Conservation (phyloP, 1,140 invertebrate genomes). For the Lordiphosa mommai region DNA sequence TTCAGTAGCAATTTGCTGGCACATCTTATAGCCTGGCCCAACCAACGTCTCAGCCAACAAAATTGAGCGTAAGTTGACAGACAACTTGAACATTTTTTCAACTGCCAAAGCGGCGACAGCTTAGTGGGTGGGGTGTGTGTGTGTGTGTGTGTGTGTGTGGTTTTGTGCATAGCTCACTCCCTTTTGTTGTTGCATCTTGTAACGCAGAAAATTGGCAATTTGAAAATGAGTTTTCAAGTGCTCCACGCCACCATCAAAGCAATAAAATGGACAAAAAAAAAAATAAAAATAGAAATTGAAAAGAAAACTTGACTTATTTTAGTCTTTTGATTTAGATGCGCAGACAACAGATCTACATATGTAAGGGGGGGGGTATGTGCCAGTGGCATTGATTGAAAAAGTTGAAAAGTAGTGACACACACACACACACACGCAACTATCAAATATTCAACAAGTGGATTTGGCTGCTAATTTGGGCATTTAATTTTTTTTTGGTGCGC, state of each 20-base stretch:
- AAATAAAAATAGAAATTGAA: background rate
- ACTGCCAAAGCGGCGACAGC: slow-evolving; percentile 14
- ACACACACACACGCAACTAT: background rate
- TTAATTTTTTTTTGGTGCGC: no score
- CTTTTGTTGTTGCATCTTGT: slow-evolving; percentile 5
- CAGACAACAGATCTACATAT: slow-evolving; percentile 1
- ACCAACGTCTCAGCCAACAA: slow-evolving; percentile 10
- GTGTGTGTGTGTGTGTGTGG: slow-evolving; percentile 5
- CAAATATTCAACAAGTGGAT: no score
- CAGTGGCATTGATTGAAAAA: slow-evolving; percentile 7
- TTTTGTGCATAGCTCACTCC: slow-evolving; percentile 11
- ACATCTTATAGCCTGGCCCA: slow-evolving; percentile 8
- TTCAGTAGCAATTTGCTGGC: slow-evolving; percentile 17
- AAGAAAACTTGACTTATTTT: slow-evolving; percentile 9
- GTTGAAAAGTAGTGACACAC: background rate
- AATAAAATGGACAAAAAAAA: background rate
- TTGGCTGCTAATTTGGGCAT: no score
- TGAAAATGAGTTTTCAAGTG: slow-evolving; percentile 18
- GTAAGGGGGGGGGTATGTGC: background rate
- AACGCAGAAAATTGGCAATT: slow-evolving; percentile 9
- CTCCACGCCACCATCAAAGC: slow-evolving; percentile 1
- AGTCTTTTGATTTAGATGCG: slow-evolving; percentile 4
- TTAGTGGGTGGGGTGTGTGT: slow-evolving; percentile 4
- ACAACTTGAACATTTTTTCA: slow-evolving; percentile 34
- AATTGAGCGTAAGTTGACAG: slow-evolving; percentile 40